A percentile compares a stretch with the other conserved stretches of the same genome.
These are phyloP conservation scores for Gouania willdenowi DNA, from an alignment of 2,797 vertebrate genomes.

Conservation along the genomic window DNA sequence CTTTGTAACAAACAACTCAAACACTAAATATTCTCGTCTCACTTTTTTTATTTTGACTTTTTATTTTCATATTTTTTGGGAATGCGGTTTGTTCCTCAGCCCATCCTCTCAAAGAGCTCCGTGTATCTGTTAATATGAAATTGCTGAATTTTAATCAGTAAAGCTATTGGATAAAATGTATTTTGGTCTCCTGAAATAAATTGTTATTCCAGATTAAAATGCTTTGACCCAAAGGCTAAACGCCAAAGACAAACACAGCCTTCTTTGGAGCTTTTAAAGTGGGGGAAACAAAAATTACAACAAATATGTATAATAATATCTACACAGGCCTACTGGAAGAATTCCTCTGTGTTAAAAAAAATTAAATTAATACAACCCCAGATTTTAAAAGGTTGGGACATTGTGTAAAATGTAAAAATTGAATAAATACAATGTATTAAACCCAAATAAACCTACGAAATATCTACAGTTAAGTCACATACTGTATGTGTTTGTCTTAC, in stretches of 20 bases:
- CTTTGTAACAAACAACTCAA: slow-evolving; percentile 46
- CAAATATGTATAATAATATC: too few relatives aligned
- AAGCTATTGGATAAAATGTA: slow-evolving; percentile 4
- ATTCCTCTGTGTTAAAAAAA: slow-evolving; percentile 11
- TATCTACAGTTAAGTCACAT: too few relatives aligned
- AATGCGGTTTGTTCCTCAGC: slow-evolving; percentile 32
- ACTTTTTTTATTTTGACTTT: too few relatives aligned
- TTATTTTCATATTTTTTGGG: too few relatives aligned
- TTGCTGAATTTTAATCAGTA: slow-evolving; percentile 18
- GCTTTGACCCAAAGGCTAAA: slow-evolving; percentile 20
- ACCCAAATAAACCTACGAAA: too few relatives aligned
- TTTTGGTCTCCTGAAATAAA: slow-evolving; percentile 9
- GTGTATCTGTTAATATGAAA: slow-evolving; percentile 22
- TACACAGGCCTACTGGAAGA: slow-evolving; percentile 3
- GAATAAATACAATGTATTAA: too few relatives aligned
- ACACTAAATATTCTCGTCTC: slow-evolving; percentile 43
- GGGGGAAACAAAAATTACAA: too few relatives aligned
- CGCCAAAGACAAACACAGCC: slow-evolving; percentile 54
- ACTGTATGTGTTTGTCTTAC: too few relatives aligned
- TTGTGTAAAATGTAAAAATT: too few relatives aligned
- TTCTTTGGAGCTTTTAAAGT: too few relatives aligned
- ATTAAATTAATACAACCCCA: too few relatives aligned
- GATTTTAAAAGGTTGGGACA: too few relatives aligned
- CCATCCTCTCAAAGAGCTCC: slow-evolving; percentile 8
- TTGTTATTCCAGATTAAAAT: slow-evolving; percentile 10